phyloP scores from a whole-genome alignment of 2,113 vertebrate species.

The Martes martes region DNA sequence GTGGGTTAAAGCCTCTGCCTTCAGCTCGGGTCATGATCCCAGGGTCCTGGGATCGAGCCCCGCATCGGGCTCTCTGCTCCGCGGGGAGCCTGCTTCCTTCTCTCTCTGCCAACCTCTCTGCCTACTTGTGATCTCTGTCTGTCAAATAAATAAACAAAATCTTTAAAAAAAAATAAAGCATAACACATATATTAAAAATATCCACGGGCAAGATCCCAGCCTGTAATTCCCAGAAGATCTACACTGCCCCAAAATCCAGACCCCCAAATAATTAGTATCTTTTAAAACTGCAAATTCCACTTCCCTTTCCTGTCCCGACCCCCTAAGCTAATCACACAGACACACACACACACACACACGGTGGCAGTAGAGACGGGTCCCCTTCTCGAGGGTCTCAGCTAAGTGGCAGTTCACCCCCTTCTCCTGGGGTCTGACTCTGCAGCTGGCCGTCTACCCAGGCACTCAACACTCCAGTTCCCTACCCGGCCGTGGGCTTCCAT shows the following conservation, averaged over 20 bases:
- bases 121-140: too few species aligned
- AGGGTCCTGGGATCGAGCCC: too few species aligned
- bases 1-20: too few species aligned
- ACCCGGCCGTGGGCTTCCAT: not conserved
- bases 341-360: too few species aligned
- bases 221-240: not conserved
- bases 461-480: not conserved
- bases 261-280: not conserved
- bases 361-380: not conserved
- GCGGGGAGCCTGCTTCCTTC: too few species aligned
- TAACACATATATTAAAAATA: not conserved
- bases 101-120: too few species aligned
- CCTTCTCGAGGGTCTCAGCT: not conserved
- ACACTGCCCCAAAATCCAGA: not conserved
- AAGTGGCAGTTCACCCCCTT: not conserved
- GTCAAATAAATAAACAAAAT: too few species aligned
- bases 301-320: not conserved
- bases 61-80: too few species aligned
- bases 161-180: not conserved
- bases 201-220: not conserved
- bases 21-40: too few species aligned
- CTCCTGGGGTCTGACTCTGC: not conserved
- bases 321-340: not conserved
- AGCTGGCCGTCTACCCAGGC: not conserved
- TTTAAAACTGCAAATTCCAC: not conserved